Evolutionary conservation across 2,888 invertebrate genomes (phyloP).

Genomic region (Drosophila seclusa): DNA sequence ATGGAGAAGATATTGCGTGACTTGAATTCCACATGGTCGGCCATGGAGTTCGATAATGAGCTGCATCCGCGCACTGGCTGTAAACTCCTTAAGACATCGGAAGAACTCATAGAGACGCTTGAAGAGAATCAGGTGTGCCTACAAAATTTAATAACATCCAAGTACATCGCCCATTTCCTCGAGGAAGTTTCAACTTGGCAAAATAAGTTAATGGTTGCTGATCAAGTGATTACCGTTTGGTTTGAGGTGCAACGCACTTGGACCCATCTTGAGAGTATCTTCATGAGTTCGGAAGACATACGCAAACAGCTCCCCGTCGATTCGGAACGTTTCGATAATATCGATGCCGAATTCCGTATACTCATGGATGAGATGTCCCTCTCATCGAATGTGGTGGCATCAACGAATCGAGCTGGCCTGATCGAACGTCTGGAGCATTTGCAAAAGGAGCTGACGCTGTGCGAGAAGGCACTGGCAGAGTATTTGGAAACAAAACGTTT

Average conservation of each 20-base stretch:
- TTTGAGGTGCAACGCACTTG: constrained; percentile 98
- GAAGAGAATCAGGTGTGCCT: constrained; percentile 98
- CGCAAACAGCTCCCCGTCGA: constrained; percentile 97
- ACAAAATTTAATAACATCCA: constrained; percentile 98
- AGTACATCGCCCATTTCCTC: constrained; percentile 97
- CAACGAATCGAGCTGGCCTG: constrained; percentile 94
- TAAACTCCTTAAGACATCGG: constrained; percentile 94
- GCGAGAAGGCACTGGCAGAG: constrained; percentile 98
- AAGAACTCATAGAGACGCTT: constrained; percentile 97
- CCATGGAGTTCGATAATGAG: constrained; percentile 97
- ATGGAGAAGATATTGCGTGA: constrained; percentile 98
- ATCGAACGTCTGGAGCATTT: constrained; percentile 91
- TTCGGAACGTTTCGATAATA: constrained; percentile 95
- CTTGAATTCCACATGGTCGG: constrained; percentile 94
- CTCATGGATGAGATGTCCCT: constrained; percentile 85
- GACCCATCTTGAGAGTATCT: constrained; percentile 98
- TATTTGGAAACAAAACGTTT: constrained; percentile 98
- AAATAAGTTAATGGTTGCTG: constrained; percentile 95
- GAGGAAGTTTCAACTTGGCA: constrained; percentile 98
- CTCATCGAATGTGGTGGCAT: constrained; percentile 92
- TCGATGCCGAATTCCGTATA: constrained; percentile 95
- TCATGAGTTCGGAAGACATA: constrained; percentile 99
- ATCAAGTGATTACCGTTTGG: constrained; percentile 96
- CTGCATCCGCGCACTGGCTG: constrained; percentile 94
- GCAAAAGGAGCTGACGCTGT: constrained; percentile 94